A percentile compares a stretch with the other conserved stretches of the same genome.
Conservation (phyloP, 2,113 vertebrate species). For the Pachycephala philippinensis region DNA sequence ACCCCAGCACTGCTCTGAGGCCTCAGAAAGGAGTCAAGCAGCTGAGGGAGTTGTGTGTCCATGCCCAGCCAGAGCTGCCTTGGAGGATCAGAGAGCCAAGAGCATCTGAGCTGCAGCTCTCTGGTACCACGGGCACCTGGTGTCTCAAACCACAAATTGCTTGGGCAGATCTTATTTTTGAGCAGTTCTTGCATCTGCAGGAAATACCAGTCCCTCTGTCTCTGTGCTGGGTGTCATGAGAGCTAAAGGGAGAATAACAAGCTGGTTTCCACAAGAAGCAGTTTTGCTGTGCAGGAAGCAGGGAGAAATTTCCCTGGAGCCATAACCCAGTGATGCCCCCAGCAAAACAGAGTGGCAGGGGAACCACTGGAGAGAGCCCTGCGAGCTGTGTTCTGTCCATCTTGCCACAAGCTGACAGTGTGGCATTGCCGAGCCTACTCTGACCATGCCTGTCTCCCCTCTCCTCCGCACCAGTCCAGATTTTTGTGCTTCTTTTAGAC, state of each 20-base stretch:
- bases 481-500: not conserved
- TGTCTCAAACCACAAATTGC: not conserved
- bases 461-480: not conserved
- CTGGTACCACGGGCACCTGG: not conserved
- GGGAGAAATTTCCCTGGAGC: not conserved
- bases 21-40: not conserved
- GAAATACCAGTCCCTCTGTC: not conserved
- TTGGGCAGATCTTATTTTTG: not conserved
- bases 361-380: not conserved
- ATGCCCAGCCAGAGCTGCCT: not conserved
- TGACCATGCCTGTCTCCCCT: not conserved
- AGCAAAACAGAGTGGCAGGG: not conserved
- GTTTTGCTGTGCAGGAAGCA: not conserved
- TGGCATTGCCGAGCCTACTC: accelerated
- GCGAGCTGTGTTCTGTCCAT: accelerated
- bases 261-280: not conserved
- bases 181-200: not conserved
- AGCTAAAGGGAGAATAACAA: not conserved
- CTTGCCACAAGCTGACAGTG: accelerated
- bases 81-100: not conserved
- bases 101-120: not conserved
- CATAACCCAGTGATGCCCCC: not conserved
- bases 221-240: not conserved
- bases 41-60: not conserved
- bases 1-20: not conserved